phyloP scores from a whole-genome alignment of 2,888 invertebrate genomes.

The Tipula confusa region DNA sequence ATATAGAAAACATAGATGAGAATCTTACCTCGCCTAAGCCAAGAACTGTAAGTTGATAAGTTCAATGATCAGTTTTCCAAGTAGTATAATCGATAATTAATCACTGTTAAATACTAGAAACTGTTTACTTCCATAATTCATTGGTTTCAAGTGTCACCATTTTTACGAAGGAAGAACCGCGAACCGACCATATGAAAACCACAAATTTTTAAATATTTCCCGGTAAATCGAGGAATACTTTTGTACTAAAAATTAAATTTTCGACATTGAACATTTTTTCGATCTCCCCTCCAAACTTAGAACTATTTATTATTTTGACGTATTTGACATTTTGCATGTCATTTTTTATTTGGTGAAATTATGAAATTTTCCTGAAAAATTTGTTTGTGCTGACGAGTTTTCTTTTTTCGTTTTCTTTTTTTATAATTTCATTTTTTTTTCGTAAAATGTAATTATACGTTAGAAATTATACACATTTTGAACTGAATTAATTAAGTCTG shows the following conservation, averaged over 20 bases:
- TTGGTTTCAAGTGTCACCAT: no score
- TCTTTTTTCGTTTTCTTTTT: not conserved
- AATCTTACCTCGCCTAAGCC: no score
- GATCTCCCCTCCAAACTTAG: not conserved
- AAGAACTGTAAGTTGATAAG: no score
- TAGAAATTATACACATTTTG: not conserved
- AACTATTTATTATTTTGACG: not conserved
- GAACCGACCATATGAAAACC: no score
- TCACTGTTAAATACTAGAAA: no score
- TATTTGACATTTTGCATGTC: not conserved
- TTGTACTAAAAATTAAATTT: not conserved
- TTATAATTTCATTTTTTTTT: not conserved
- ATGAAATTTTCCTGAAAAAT: not conserved
- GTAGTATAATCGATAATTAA: no score
- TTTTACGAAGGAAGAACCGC: no score
- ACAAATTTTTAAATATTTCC: no score
- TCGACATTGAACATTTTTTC: not conserved
- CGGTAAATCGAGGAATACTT: no score
- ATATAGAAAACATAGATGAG: no score
- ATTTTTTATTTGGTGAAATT: not conserved
- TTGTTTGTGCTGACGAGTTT: not conserved
- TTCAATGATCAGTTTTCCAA: no score
- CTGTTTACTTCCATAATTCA: no score
- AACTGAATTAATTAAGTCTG: not conserved
- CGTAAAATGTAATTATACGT: not conserved